Percentiles rank a stretch among this genome's conserved stretches.
phyloP scores from a whole-genome alignment of 2,797 vertebrate genomes.

The Helarctos malayanus region DNA sequence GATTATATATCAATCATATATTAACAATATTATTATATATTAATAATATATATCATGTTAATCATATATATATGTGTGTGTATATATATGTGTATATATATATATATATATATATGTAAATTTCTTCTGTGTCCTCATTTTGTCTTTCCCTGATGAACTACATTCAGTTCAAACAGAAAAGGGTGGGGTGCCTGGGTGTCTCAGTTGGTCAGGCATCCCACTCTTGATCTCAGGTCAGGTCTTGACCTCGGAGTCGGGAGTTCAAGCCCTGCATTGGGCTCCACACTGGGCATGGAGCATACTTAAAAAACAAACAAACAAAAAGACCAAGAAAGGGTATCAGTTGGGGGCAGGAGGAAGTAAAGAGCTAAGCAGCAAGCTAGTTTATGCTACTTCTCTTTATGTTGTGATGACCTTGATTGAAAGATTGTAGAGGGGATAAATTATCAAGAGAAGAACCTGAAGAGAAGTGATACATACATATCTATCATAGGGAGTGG shows the following conservation, averaged over 20 bases:
- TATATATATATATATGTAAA: background rate
- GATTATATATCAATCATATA: background rate
- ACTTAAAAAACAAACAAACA: background rate
- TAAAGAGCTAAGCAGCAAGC: background rate
- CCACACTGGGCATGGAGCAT: background rate
- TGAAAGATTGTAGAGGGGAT: background rate
- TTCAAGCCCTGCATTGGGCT: background rate
- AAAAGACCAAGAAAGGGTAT: background rate
- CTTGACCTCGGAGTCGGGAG: background rate
- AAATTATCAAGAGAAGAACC: background rate
- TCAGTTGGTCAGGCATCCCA: background rate
- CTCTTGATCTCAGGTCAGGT: background rate
- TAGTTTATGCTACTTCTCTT: background rate
- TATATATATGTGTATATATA: background rate
- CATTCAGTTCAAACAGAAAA: background rate
- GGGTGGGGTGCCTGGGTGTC: background rate
- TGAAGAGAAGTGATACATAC: background rate
- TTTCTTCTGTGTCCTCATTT: slow-evolving; percentile 5
- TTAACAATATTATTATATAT: background rate
- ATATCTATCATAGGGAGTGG: background rate
- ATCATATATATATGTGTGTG: background rate
- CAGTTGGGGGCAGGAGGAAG: background rate
- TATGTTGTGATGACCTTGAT: background rate
- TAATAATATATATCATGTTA: background rate
- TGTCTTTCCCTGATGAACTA: background rate